Evolutionary conservation across 1,140 invertebrate species (phyloP), one percentile per base, ranked within the genome.

Genomic region (Zaprionus lachaisei): DNA sequence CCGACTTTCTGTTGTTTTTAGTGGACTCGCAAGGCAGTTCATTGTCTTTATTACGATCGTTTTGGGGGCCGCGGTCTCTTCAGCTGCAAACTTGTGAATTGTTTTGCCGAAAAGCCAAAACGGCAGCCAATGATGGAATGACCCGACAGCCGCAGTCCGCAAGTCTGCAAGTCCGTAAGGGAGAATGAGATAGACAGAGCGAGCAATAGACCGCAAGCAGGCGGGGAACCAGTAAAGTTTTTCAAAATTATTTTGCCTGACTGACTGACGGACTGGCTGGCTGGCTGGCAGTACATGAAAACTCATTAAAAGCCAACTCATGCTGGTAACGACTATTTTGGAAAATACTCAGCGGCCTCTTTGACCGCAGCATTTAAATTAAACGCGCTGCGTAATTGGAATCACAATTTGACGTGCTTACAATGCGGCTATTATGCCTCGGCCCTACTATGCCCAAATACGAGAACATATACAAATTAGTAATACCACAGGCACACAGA

Each of bases 1-100:
- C 41, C 49, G n/a, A 64, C 63, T 61, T 37, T 62, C 1, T 63
- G 24, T 44, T 72, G 60, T 79, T 81, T 75, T 79, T 64, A 66
- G 65, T 26, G 57, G 77, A 57, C 73, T 64, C 31, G 37, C 17
- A 70, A 66, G 47, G 57, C 69, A 81, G 79, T 79, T 90, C 85
- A 90, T 90, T 90, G 85, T 70, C 81, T 90, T 89, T 77, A 90
- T 81, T 78, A 77, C 68, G 49, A 81, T 81, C 76, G 80, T 81
- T 86, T 80, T 56, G 68, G 79, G 55, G 17, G 47, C 68, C 68
- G 65, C 55, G 75, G 75, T 41, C 61, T 63, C 28, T 31, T 61
- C 65, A 65, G 74, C 71, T 81, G 84, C 75, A 81, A 90, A 90
- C 79, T 90, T 85, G 81, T 72, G 79, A 90, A 90, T 85, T 90